Evolutionary conservation across 2,113 vertebrate genomes (phyloP).

Genomic region (Gadus macrocephalus): DNA sequence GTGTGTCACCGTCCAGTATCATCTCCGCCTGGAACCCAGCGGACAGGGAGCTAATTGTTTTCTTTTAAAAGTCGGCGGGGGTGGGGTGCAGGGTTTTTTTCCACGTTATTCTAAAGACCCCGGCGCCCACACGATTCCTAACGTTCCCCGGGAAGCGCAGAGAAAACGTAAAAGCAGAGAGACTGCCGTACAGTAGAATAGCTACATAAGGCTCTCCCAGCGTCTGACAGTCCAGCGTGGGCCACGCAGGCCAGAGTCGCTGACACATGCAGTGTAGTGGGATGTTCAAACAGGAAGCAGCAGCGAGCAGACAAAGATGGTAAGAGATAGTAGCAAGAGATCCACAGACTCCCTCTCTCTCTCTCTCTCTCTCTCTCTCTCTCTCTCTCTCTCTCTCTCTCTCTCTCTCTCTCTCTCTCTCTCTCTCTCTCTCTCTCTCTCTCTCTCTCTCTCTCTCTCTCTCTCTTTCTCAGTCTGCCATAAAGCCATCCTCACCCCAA

Average conservation of each 20-base stretch:
- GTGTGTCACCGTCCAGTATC: constrained; percentile 47
- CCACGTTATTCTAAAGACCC: constrained; percentile 58
- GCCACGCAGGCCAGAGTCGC: no score
- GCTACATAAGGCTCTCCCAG: constrained; percentile 19
- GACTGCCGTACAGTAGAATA: background rate
- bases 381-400: constrained; percentile 5
- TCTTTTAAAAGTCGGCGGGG: constrained; percentile 42
- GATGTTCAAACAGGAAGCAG: no score
- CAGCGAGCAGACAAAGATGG: background rate
- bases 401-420: background rate
- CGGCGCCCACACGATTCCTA: constrained; percentile 44
- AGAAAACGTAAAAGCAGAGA: constrained; percentile 9
- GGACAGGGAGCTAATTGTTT: constrained; percentile 57
- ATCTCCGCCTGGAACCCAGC: constrained; percentile 48
- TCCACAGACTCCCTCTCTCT: background rate
- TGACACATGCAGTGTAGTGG: no score
- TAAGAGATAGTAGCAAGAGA: background rate
- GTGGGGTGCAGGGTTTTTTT: constrained; percentile 51
- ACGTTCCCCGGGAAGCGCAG: constrained; percentile 21
- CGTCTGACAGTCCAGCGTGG: no score
- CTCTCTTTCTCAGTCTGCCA: constrained; percentile 22
- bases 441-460: background rate
- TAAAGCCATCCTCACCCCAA: constrained; percentile 48
- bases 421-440: constrained; percentile 5
- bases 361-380: background rate